Base-by-base conservation (phyloP, 1,140 invertebrate species). In the Drosophila murphyi region DNA sequence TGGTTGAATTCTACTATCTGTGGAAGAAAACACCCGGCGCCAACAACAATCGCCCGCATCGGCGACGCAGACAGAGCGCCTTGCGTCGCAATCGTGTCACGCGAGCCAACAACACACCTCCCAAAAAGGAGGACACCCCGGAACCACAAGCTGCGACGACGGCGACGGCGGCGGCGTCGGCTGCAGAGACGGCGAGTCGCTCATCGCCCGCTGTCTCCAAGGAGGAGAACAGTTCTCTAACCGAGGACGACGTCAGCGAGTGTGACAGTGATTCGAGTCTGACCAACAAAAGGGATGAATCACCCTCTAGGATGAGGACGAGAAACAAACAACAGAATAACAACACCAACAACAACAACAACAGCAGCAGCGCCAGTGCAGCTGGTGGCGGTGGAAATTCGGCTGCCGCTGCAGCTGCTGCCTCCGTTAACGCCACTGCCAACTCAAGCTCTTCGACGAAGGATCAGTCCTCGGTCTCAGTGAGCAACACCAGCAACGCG, bases 21-120 rank as follows among this genome's bases (percentile, higher is more conserved):
- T 99, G 98, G 99, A 99, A 99, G 94, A 99, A 99, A 94, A 99
- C 98, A n/a, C 98, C 98, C n/a, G 97, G 97, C 82, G 98, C 98
- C 50, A 97, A 97, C 92, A 97, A 97, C 92, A 97, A 98, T 93
- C 94, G 98, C 64, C 98, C 98, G 28, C 97, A 98, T 91, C 94
- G 98, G 60, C 94, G 98, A 94, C 94, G 97, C 57, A 94, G 98
- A 61, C 97, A 97, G 92, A 96, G 96, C 78, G 97, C 97, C n/a
- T 93, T 98, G 63, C 95, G 98, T 75, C 94, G 98, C 75, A 97
- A 98, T 70, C 95, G 97, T 70, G 97, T 97, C 82, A 97, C 97
- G 45, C 94, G 97, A 68, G 95, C 94, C 64, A 94, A 87, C 54
- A 93, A 93, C 85, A 91, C 93, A 83, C 92, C 93, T 91, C 91